phyloP scores from a whole-genome alignment of 2,113 vertebrate genomes.

The Gymnarchus niloticus region DNA sequence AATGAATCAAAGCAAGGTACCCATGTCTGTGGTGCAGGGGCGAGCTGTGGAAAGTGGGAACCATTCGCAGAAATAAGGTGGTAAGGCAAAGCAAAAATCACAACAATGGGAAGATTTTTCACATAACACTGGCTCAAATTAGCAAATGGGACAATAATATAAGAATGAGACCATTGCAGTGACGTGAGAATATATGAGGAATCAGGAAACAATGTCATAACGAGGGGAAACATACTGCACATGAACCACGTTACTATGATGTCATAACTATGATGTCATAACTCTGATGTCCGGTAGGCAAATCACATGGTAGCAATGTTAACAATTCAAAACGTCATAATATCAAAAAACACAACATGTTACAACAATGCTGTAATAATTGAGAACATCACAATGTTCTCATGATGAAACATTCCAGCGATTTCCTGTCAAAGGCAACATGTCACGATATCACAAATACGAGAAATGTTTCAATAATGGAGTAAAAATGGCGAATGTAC shows the following conservation, averaged over 20 bases:
- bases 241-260: too few species aligned
- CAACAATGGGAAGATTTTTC: background rate
- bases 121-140: background rate
- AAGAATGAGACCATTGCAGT: background rate
- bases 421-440: background rate
- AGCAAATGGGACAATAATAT: background rate
- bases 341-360: background rate
- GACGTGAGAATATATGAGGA: background rate
- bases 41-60: background rate
- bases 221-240: background rate
- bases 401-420: background rate
- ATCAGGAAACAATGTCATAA: background rate
- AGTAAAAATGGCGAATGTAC: background rate
- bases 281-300: background rate
- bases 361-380: background rate
- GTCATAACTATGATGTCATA: background rate
- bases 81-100: background rate
- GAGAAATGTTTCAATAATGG: background rate
- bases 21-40: background rate
- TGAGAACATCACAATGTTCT: background rate
- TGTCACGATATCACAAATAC: background rate
- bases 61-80: background rate
- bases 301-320: background rate
- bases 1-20: background rate
- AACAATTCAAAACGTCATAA: background rate